Evolutionary conservation across 2,113 vertebrate genomes (phyloP).

Genomic region (Heterotilapia buettikoferi): DNA sequence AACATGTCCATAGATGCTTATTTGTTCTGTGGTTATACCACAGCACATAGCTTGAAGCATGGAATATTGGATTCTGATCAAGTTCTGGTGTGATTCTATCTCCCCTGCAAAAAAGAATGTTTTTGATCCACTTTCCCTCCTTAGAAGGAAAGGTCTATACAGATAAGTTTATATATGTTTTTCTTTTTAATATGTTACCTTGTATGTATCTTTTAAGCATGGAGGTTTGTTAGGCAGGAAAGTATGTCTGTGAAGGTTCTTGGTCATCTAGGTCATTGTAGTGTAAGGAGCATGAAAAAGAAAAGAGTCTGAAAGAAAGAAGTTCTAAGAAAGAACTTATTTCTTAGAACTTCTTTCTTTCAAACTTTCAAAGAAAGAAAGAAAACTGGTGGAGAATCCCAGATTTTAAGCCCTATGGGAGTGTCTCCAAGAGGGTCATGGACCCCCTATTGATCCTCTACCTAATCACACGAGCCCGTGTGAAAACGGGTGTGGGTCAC

Average conservation of each 20-base stretch:
- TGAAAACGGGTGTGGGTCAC: rapidly evolving
- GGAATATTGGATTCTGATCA: background rate
- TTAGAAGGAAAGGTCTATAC: background rate
- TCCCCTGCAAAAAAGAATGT: background rate
- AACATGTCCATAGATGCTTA: background rate
- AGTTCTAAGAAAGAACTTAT: background rate
- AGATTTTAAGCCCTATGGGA: background rate
- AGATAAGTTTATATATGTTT: background rate
- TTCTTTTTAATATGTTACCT: background rate
- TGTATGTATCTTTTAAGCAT: background rate
- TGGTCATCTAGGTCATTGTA: background rate
- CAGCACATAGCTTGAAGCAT: background rate
- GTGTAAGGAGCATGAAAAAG: background rate
- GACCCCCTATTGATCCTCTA: background rate
- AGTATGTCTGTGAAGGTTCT: background rate
- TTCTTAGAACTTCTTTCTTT: background rate
- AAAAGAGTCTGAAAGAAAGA: background rate
- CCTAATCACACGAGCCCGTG: background rate
- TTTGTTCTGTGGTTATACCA: background rate
- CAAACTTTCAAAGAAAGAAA: background rate
- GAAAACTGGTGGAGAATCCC: background rate
- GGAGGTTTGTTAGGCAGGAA: background rate
- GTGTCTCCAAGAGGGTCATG: background rate
- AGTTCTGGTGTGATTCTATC: background rate
- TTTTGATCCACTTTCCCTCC: background rate